A percentile compares a stretch with the other conserved stretches of the same genome.
Conservation (phyloP, 2,888 invertebrate genomes). For the Marasmarcha lunaedactyla region DNA sequence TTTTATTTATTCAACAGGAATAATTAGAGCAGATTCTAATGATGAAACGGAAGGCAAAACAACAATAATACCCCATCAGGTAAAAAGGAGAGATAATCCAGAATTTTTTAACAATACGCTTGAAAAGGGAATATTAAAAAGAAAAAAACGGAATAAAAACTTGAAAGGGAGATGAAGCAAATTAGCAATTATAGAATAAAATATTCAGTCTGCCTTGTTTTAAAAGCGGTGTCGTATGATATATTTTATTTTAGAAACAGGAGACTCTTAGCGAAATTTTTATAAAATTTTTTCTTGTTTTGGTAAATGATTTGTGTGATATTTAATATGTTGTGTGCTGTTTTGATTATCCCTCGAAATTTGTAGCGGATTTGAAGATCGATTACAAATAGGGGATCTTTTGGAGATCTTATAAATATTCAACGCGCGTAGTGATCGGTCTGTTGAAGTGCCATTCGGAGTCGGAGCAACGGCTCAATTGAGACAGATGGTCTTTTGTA, state of each 20-base stretch:
- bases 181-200: constrained; percentile 64
- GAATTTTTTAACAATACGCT: constrained; percentile 41
- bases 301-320: not conserved
- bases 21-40: constrained; percentile 52
- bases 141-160: constrained; percentile 23
- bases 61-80: constrained; percentile 55
- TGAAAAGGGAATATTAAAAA: constrained; percentile 26
- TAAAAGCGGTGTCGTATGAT: constrained; percentile 35
- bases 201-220: constrained; percentile 42
- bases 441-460: constrained; percentile 18
- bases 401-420: constrained; percentile 26
- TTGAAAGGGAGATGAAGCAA: constrained; percentile 34
- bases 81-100: constrained; percentile 45
- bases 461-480: constrained; percentile 27
- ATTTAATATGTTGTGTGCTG: not conserved
- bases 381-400: constrained; percentile 12
- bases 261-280: constrained; percentile 5
- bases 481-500: constrained; percentile 40
- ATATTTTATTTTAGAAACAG: constrained; percentile 31
- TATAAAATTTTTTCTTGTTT: not conserved
- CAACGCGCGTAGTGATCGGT: constrained; percentile 18
- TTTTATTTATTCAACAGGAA: constrained; percentile 49
- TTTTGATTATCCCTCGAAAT: constrained; percentile 22
- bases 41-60: constrained; percentile 35
- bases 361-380: constrained; percentile 35